Percentiles rank a stretch among this genome's conserved stretches.
phyloP scores from a whole-genome alignment of 2,113 vertebrate genomes.

The Clarias gariepinus region DNA sequence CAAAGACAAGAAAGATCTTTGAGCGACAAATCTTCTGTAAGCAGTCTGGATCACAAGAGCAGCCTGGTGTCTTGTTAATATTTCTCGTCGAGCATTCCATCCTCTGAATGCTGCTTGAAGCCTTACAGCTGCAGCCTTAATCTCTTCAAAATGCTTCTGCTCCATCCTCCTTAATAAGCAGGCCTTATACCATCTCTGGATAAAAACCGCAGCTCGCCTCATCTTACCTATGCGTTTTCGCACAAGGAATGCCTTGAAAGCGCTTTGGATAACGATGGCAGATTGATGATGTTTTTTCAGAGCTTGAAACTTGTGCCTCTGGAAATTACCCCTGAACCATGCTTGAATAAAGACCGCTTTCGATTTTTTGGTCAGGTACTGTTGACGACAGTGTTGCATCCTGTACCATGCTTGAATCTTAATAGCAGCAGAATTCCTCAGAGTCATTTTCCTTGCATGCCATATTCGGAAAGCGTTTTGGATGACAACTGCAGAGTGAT shows the following conservation, averaged over 20 bases:
- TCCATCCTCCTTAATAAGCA: slow-evolving; percentile 45
- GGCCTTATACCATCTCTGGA: slow-evolving; percentile 84
- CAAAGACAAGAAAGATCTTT: slow-evolving; percentile 61
- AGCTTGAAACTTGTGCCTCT: slow-evolving; percentile 54
- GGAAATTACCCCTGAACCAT: slow-evolving; percentile 71
- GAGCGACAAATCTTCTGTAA: slow-evolving; percentile 70
- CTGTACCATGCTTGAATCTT: slow-evolving; percentile 84
- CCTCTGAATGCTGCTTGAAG: slow-evolving; percentile 81
- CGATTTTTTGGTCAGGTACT: slow-evolving; percentile 60
- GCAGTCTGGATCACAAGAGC: slow-evolving; percentile 78
- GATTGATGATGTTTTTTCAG: slow-evolving; percentile 66
- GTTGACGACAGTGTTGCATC: slow-evolving; percentile 58
- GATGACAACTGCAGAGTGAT: slow-evolving; percentile 68
- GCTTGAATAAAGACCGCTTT: slow-evolving; percentile 78
- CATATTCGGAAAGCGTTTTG: slow-evolving; percentile 78
- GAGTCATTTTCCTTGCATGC: slow-evolving; percentile 60
- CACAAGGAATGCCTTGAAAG: slow-evolving; percentile 72
- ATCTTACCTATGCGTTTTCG: slow-evolving; percentile 63
- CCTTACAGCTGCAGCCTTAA: slow-evolving; percentile 67
- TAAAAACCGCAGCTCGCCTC: slow-evolving; percentile 64
- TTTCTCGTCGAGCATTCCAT: slow-evolving; percentile 68
- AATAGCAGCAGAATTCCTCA: slow-evolving; percentile 68
- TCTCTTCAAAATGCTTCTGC: slow-evolving; percentile 66
- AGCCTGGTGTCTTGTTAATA: slow-evolving; percentile 64
- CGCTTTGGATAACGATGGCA: slow-evolving; percentile 79